Percentiles rank a stretch among this genome's conserved stretches.
These are phyloP conservation scores for Stomorhina lunata DNA, from an alignment of 2,888 invertebrate genomes.

Conservation along the genomic window DNA sequence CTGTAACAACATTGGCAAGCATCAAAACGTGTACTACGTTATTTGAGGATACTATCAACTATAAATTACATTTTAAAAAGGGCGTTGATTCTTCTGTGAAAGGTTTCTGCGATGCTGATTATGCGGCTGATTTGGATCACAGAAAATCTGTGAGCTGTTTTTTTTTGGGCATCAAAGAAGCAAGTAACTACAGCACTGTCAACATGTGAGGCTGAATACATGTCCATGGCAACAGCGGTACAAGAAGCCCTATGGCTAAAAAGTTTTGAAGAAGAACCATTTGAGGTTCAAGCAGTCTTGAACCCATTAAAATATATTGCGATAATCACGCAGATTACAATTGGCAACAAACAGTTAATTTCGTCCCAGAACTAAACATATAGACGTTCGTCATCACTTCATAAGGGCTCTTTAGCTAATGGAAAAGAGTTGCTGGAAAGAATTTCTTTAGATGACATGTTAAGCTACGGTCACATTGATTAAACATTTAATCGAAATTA, in stretches of 20 bases:
- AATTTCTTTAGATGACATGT: too few species aligned
- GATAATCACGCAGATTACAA: constrained; percentile 37
- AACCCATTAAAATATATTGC: constrained; percentile 9
- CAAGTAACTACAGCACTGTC: constrained; percentile 44
- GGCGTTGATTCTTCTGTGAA: constrained; percentile 79
- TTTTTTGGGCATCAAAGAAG: not conserved
- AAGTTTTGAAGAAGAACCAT: constrained; percentile 15
- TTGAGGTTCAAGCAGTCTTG: not conserved
- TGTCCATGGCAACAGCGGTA: constrained; percentile 24
- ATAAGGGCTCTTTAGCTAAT: too few species aligned
- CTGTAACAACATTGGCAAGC: constrained; percentile 27
- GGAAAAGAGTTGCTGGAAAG: too few species aligned
- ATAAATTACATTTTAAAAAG: not conserved
- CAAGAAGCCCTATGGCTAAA: constrained; percentile 24
- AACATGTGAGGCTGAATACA: constrained; percentile 40
- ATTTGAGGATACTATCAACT: constrained; percentile 25
- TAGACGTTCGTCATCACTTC: too few species aligned
- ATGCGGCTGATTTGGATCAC: constrained; percentile 46
- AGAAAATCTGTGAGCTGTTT: constrained; percentile 32
- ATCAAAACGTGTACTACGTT: constrained; percentile 11
- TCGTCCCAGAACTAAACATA: constrained; percentile 2
- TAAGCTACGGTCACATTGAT: too few species aligned
- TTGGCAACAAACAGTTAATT: constrained; percentile 18
- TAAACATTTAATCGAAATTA: too few species aligned
- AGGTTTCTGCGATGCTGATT: constrained; percentile 21